Base-by-base conservation (phyloP, 2,797 vertebrate species). In the Tenualosa thibaudeaui region DNA sequence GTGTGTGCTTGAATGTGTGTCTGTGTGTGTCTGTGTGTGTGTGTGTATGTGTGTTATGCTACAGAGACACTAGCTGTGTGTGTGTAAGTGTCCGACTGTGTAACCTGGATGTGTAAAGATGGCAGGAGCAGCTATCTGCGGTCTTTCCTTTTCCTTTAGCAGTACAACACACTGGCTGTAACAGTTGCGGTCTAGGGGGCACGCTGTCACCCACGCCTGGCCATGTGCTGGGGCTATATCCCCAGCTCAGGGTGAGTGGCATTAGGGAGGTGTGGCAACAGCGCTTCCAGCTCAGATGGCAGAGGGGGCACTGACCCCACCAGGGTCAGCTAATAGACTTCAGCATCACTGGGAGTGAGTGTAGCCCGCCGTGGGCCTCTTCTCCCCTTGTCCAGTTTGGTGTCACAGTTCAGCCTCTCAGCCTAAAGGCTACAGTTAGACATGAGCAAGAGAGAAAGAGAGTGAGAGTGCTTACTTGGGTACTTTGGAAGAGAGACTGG, bases 1-100 rank as follows among this genome's bases (percentile, higher is more conserved):
- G 87, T 90, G 91, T 87, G 88, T 90, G 81, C 88, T 84, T 88
- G 86, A 89, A 86, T 86, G 24, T 85, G 87, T 89, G 86, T 91
- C 85, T 88, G 60, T 86, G 84, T 86, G 81, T 85, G 88, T 86
- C 84, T 62, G 68, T n/a, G 81, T 68, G 81, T 86, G 83, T 85
- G 75, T 81, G 58, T 54, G 56, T 46, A 46, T 71, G 51, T 60
- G 75, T 83, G 50, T 85, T 31, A 31, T 31, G 31, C 31, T 31
- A 31, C 31, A 31, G 31, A 31, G 31, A 31, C 31, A 31, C 31
- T 31, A 31, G 31, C 31, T 58, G 54, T 58, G 54, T 58, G 54
- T 58, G 19, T 22, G 17, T 58, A 3, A 19, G 54, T 58, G 54
- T 22, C 3, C 19, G 54, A 19, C 1, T 58, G 54, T 58, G 56